phyloP scores from a whole-genome alignment of 2,888 invertebrate species.

The Apocheima hispidaria region DNA sequence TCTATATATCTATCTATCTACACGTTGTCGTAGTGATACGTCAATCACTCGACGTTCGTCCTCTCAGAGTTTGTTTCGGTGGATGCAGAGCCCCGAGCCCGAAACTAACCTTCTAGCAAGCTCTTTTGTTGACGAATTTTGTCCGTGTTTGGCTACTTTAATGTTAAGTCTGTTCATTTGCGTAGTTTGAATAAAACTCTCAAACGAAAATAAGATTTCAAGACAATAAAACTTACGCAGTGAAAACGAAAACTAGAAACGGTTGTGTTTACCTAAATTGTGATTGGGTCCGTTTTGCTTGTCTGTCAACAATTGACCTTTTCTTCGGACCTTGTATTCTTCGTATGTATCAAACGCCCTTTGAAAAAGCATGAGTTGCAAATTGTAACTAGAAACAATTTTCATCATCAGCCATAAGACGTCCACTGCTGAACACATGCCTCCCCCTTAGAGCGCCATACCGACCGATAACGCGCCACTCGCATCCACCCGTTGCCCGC shows the following conservation, averaged over 20 bases:
- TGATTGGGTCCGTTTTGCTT: conserved; percentile 25
- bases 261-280: conserved; percentile 22
- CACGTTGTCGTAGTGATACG: no score
- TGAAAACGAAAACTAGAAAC: conserved; percentile 15
- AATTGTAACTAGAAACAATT: no score
- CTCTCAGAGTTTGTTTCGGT: no score
- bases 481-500: no score
- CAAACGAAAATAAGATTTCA: background rate
- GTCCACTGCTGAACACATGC: no score
- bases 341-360: background rate
- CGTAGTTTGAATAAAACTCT: background rate
- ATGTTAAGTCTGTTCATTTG: background rate
- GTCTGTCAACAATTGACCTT: conserved; percentile 16
- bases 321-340: conserved; percentile 6
- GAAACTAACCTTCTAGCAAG: no score
- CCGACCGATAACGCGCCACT: no score
- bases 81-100: no score
- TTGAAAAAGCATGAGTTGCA: background rate
- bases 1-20: background rate
- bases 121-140: no score
- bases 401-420: no score
- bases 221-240: conserved; percentile 11
- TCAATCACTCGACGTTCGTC: no score
- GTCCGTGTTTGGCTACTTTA: background rate
- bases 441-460: no score